Evolutionary conservation across 2,888 invertebrate genomes (phyloP).

Genomic region (Caenorhabditis japonica): DNA sequence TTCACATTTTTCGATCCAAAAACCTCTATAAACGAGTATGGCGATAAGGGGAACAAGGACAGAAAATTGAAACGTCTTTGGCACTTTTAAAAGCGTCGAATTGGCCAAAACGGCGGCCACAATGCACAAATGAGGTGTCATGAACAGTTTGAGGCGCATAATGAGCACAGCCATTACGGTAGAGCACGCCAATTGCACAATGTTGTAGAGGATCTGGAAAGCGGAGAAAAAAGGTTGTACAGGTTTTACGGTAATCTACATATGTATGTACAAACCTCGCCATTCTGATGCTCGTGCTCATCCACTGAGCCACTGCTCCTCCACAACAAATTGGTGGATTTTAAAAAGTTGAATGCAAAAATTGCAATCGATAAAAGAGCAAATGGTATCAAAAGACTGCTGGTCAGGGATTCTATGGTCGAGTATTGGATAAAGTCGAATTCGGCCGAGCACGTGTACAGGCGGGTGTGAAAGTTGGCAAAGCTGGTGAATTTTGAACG

Average conservation of each 20-base stretch:
- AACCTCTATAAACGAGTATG: constrained; percentile 38
- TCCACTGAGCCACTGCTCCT: no score
- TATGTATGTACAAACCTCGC: constrained; percentile 3
- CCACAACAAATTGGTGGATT: constrained; percentile 30
- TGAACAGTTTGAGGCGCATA: constrained; percentile 86
- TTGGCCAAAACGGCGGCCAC: constrained; percentile 83
- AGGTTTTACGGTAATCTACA: neutral
- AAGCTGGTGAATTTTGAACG: constrained; percentile 83
- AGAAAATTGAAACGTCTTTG: constrained; percentile 8
- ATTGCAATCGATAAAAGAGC: constrained; percentile 79
- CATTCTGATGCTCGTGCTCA: neutral
- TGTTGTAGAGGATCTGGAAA: constrained; percentile 81
- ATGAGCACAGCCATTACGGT: constrained; percentile 84
- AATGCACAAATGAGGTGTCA: constrained; percentile 86
- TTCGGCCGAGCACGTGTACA: constrained; percentile 86
- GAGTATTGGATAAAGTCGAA: constrained; percentile 83
- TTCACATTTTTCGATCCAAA: neutral
- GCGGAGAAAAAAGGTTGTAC: no score
- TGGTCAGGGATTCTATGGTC: constrained; percentile 80
- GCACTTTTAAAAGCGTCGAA: constrained; percentile 27
- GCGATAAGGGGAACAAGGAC: constrained; percentile 42
- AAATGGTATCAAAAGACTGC: constrained; percentile 82
- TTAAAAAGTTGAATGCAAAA: constrained; percentile 42
- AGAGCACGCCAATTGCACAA: constrained; percentile 84
- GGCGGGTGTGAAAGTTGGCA: constrained; percentile 84